Conservation (phyloP, 1,140 invertebrate genomes). For the Bombus impatiens region DNA sequence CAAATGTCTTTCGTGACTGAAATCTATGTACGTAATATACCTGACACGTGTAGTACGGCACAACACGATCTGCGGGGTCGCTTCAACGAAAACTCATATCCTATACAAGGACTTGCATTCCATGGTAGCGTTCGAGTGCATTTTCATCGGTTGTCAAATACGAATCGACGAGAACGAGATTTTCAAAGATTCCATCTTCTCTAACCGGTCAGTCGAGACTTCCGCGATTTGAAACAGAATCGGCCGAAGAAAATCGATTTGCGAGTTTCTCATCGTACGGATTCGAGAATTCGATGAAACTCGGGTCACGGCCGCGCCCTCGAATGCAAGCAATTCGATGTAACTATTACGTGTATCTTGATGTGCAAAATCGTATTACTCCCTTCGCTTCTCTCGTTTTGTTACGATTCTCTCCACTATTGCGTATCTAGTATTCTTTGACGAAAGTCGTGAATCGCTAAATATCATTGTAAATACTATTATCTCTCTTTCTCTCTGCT, state of each 20-base stretch:
- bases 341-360: slow-evolving; percentile 27
- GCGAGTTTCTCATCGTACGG: background rate
- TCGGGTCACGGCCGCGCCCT: too few relatives aligned
- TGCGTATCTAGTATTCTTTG: background rate
- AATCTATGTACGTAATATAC: slow-evolving; percentile 19
- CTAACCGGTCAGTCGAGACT: background rate
- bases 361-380: background rate
- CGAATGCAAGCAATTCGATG: slow-evolving; percentile 23
- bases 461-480: slow-evolving; percentile 47
- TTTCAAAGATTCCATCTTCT: background rate
- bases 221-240: background rate
- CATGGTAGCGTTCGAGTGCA: background rate
- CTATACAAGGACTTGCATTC: slow-evolving; percentile 10
- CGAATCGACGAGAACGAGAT: background rate
- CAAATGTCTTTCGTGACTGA: background rate
- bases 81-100: slow-evolving; percentile 49
- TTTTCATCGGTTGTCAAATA: background rate
- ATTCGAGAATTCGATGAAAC: background rate
- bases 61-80: slow-evolving; percentile 46
- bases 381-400: slow-evolving; percentile 11
- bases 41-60: slow-evolving; percentile 30
- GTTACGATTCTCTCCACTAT: background rate
- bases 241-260: background rate
- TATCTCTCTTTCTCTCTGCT: background rate
- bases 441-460: background rate